Percentiles rank a stretch among this genome's conserved stretches.
Conservation (phyloP, 2,797 vertebrate species). For the Girardinus metallicus region DNA sequence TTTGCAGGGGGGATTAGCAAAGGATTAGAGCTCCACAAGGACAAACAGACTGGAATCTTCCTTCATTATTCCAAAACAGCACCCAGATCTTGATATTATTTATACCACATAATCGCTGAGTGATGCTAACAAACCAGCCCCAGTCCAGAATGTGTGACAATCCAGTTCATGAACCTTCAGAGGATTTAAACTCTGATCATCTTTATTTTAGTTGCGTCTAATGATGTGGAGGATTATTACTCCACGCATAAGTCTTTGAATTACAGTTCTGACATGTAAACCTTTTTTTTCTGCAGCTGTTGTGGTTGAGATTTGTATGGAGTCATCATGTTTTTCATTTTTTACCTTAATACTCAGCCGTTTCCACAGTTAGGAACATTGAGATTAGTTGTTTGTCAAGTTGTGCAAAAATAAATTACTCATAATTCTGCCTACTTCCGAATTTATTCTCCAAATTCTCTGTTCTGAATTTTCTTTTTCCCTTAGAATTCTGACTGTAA, state of each 20-base stretch:
- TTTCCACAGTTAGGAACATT: background rate
- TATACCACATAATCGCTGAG: background rate
- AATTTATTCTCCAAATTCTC: background rate
- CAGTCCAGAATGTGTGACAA: background rate
- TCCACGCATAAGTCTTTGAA: background rate
- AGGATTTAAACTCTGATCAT: background rate
- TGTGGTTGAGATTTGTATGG: background rate
- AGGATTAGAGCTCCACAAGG: constrained; percentile 77
- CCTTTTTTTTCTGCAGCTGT: background rate
- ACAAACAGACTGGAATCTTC: constrained; percentile 53
- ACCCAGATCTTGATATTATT: background rate
- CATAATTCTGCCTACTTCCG: background rate
- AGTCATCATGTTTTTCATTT: background rate
- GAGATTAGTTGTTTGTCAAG: background rate
- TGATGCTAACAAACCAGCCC: background rate
- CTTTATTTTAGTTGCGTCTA: background rate
- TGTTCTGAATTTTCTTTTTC: background rate
- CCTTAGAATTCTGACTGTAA: background rate
- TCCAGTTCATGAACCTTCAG: background rate
- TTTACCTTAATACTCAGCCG: background rate
- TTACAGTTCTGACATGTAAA: background rate
- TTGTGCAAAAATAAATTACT: background rate
- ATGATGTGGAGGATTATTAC: background rate
- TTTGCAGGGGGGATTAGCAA: constrained; percentile 72
- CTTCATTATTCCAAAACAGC: constrained; percentile 14